These are phyloP conservation scores for Alosa sapidissima DNA, from an alignment of 2,797 vertebrate genomes.

Conservation along the genomic window DNA sequence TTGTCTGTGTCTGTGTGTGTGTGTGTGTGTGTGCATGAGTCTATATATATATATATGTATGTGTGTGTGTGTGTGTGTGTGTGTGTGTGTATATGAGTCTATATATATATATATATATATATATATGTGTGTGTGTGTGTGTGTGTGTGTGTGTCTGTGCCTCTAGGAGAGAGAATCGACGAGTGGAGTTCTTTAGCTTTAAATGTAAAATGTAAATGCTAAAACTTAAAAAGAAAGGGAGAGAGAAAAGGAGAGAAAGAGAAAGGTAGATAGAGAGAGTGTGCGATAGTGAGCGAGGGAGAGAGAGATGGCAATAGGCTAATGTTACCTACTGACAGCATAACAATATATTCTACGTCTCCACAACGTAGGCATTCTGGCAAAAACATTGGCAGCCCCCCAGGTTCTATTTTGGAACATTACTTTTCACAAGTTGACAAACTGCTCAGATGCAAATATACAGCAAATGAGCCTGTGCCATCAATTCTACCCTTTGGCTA, in stretches of 20 bases:
- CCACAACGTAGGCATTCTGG: background rate
- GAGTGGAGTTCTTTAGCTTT: background rate
- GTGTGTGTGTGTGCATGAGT: no score
- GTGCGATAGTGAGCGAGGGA: background rate
- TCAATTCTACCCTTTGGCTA: background rate
- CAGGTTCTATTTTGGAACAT: conserved; percentile 3
- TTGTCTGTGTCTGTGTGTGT: background rate
- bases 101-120: no score
- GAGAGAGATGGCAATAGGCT: background rate
- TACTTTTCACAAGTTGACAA: conserved; percentile 6
- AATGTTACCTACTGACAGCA: background rate
- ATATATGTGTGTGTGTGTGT: no score
- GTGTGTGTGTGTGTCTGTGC: background rate
- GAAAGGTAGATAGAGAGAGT: background rate
- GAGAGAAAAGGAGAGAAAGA: background rate
- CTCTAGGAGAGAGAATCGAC: background rate
- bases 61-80: no score
- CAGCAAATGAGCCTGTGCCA: background rate
- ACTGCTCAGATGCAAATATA: background rate
- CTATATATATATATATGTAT: no score
- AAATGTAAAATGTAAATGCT: no score
- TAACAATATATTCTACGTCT: background rate
- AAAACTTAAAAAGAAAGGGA: background rate
- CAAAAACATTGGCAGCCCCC: background rate
- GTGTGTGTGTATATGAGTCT: no score